Conservation (phyloP, 2,888 invertebrate species). For the Diarsia rubi region DNA sequence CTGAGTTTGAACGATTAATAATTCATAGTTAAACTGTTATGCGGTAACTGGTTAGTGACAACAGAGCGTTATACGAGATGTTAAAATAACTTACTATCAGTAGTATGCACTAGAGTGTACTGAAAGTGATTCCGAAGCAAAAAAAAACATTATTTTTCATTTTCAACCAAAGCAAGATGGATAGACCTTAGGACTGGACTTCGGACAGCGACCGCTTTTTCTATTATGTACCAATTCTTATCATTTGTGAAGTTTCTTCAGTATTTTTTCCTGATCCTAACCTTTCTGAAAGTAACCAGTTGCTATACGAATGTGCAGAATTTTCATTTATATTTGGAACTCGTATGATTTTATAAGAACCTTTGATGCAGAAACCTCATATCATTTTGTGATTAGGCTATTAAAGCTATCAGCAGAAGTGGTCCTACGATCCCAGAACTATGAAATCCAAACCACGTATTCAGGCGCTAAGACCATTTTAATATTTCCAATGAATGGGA, state of each 20-base stretch:
- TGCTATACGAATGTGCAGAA: background rate
- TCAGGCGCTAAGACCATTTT: constrained; percentile 15
- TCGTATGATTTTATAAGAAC: background rate
- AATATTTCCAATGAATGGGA: constrained; percentile 48
- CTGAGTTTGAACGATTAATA: constrained; percentile 64
- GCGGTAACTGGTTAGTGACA: constrained; percentile 48
- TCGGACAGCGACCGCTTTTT: background rate
- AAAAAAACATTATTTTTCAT: background rate
- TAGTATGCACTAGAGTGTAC: background rate
- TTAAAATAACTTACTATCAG: constrained; percentile 17
- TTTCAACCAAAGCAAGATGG: background rate
- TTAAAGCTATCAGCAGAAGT: background rate
- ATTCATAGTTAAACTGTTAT: constrained; percentile 63
- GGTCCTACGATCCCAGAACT: background rate
- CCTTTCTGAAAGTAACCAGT: background rate
- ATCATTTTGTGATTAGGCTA: background rate
- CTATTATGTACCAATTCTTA: background rate
- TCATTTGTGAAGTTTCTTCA: background rate
- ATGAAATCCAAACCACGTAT: constrained; percentile 16
- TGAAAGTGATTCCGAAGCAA: background rate
- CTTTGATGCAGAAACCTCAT: background rate
- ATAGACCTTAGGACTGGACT: background rate
- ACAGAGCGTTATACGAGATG: background rate
- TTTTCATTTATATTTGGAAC: no score
- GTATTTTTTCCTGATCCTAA: background rate